These are phyloP conservation scores for Dasyornis broadbenti DNA, from an alignment of 2,113 vertebrate genomes.

Conservation along the genomic window DNA sequence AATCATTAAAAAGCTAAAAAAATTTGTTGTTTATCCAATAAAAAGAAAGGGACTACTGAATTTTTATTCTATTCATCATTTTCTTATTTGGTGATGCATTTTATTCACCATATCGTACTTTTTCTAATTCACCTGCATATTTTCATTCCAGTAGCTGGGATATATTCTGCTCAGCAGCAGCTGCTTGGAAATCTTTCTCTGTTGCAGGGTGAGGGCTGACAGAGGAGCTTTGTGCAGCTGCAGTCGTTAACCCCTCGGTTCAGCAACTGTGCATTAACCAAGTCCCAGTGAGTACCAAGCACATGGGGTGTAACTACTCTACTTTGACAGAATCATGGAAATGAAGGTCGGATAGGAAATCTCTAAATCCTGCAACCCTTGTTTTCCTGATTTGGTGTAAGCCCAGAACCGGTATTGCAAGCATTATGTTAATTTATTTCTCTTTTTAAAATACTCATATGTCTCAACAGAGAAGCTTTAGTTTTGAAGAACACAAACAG, in stretches of 20 bases:
- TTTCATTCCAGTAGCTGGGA: background rate
- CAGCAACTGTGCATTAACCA: background rate
- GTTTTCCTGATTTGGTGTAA: background rate
- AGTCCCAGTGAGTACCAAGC: background rate
- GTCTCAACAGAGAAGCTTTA: background rate
- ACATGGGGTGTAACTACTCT: background rate
- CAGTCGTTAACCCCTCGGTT: background rate
- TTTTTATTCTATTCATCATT: background rate
- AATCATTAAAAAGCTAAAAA: background rate
- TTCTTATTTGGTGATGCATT: background rate
- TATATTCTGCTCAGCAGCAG: background rate
- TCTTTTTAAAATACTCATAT: background rate
- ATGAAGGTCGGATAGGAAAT: background rate
- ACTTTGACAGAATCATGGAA: background rate
- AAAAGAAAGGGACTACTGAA: background rate
- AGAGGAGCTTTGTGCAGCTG: background rate
- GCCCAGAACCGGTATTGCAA: background rate
- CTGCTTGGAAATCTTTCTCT: background rate
- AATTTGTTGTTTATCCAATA: background rate
- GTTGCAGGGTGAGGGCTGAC: background rate
- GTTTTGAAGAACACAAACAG: background rate
- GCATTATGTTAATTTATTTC: too few species aligned
- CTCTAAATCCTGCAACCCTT: background rate
- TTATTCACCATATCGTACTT: background rate
- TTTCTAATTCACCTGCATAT: background rate